phyloP scores from a whole-genome alignment of 2,888 invertebrate species.

The Campaea margaritaria region DNA sequence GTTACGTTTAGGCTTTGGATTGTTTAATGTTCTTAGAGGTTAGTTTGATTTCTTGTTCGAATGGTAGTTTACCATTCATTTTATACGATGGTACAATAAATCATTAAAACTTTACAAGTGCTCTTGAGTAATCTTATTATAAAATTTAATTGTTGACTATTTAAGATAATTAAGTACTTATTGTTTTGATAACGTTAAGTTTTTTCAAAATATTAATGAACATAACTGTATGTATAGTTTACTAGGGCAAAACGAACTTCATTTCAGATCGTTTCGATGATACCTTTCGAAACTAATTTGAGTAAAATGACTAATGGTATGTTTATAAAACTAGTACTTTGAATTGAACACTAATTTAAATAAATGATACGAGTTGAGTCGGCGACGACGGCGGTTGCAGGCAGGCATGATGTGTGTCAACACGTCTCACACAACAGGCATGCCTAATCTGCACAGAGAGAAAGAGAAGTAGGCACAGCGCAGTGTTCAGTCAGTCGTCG shows the following conservation, averaged over 20 bases:
- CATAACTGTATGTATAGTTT: too few relatives aligned
- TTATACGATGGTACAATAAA: too few relatives aligned
- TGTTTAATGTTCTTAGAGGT: too few relatives aligned
- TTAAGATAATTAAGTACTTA: too few relatives aligned
- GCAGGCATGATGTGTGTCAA: constrained; percentile 35
- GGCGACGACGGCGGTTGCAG: constrained; percentile 13
- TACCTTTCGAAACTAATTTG: too few relatives aligned
- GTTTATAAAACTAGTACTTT: constrained; percentile 1
- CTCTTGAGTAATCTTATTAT: background rate
- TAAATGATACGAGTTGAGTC: constrained; percentile 13
- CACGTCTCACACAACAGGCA: constrained; percentile 59
- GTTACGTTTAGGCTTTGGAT: background rate
- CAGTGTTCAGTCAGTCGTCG: constrained; percentile 69
- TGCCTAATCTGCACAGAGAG: constrained; percentile 69
- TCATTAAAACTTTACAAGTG: background rate
- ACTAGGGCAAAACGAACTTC: too few relatives aligned
- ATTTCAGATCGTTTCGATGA: too few relatives aligned
- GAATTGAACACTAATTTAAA: constrained; percentile 15
- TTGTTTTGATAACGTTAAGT: too few relatives aligned
- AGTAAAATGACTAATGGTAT: too few relatives aligned
- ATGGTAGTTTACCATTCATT: too few relatives aligned
- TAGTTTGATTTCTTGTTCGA: too few relatives aligned
- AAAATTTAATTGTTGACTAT: background rate
- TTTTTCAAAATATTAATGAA: too few relatives aligned
- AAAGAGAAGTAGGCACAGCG: constrained; percentile 78